Base-by-base conservation (phyloP, 1,140 invertebrate species). In the Diachasma alloeum region DNA sequence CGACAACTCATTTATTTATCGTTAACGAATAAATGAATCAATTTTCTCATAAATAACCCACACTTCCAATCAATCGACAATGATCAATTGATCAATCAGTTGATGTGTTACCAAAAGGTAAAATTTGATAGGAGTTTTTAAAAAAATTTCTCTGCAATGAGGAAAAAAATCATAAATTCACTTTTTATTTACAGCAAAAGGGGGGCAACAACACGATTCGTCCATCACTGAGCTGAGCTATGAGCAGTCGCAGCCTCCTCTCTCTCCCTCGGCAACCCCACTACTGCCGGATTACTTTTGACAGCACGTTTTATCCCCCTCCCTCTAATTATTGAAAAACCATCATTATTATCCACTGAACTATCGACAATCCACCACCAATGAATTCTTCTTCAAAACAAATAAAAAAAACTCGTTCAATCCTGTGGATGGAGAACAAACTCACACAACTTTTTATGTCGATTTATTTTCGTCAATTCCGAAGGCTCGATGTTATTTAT, bases 261-360 rank as follows among this genome's bases (percentile, higher is more conserved):
- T 42, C 42, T 68, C 66, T 42, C 48, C 37, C 22, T 22, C 26
- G 13, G 6, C 24, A 24, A 2, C 53, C 66, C 36, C 10, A 11
- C 44, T 56, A 63, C 44, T 69, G 39, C 36, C 75, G 17, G 13
- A 71, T 71, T 67, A 31, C 59, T 44, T 72, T 69, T 72, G 75
- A 77, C 69, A 70, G 75, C 31, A 69, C 44, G 39, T 69, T 37
- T 24, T 24, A n/a, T 36, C 19, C 31, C 15, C 11, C 59, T 63
- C 59, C 24, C 24, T 24, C 19, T 13, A 63, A 63, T 63, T 63
- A 63, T 63, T 63, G 59, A 63, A 63, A 63, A 63, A 63, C 59
- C 24, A 63, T 63, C 59, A 3, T 63, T 63, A 56, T 56, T 56
- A 31, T 63, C 19, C 24, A 26, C 24, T 13, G 19, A 26, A 63